A percentile compares a stretch with the other conserved stretches of the same genome.
phyloP scores from a whole-genome alignment of 2,888 invertebrate genomes.

The Lasioglossum pauxillum region DNA sequence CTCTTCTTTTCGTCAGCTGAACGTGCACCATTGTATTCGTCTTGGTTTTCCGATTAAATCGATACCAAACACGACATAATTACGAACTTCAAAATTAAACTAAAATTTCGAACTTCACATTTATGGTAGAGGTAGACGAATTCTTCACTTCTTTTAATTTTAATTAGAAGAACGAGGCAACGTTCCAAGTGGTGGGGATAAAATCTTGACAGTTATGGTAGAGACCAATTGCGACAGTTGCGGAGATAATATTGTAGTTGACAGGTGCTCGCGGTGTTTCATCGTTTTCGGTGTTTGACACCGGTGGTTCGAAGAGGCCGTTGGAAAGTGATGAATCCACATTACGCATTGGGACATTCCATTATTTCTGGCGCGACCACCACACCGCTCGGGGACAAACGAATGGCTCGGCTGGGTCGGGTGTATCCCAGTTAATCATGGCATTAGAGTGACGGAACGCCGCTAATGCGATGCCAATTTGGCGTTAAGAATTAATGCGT shows the following conservation, averaged over 20 bases:
- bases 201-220: no score
- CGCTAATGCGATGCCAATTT: conserved; percentile 74
- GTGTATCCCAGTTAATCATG: conserved; percentile 69
- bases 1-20: no score
- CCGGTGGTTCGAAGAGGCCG: neutral
- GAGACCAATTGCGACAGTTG: no score
- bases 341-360: conserved; percentile 58
- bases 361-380: conserved; percentile 61
- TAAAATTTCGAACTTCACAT: no score
- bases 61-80: no score
- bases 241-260: neutral
- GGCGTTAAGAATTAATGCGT: conserved; percentile 75
- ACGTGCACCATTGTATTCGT: no score
- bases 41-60: no score
- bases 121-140: no score
- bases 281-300: neutral
- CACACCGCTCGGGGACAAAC: conserved; percentile 42
- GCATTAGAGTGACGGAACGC: conserved; percentile 72
- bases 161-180: no score
- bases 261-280: neutral
- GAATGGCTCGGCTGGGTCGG: conserved; percentile 48
- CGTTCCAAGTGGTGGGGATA: no score
- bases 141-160: no score
- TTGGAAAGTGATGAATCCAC: conserved; percentile 59
- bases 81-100: no score